Evolutionary conservation across 2,888 invertebrate species (phyloP).

Genomic region (Heliconius erato): DNA sequence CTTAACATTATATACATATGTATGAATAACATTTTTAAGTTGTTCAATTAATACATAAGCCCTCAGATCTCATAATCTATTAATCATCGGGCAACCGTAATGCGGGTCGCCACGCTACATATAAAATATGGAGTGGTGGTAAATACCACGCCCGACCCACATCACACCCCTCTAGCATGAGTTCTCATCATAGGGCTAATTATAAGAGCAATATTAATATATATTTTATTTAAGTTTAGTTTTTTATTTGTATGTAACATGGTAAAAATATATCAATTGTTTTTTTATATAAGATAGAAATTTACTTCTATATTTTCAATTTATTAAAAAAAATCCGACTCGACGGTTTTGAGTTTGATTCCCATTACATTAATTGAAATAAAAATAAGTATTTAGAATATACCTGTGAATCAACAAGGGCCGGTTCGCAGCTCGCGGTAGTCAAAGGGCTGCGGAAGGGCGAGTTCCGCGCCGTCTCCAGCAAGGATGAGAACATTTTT

Average conservation of each 20-base stretch:
- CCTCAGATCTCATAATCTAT: slow-evolving; percentile 80
- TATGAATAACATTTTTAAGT: not conserved
- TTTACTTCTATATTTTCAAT: not conserved
- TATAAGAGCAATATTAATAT: not conserved
- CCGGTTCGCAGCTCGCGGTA: slow-evolving; percentile 85
- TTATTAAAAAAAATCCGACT: not conserved
- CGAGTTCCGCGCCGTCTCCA: slow-evolving; percentile 87
- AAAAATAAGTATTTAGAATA: slow-evolving; percentile 5
- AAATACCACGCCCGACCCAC: slow-evolving; percentile 48
- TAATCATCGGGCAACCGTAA: slow-evolving; percentile 71
- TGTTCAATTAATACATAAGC: slow-evolving; percentile 53
- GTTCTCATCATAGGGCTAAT: slow-evolving; percentile 74
- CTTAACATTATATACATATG: too few species aligned
- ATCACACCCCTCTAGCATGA: slow-evolving; percentile 67
- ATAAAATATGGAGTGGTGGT: slow-evolving; percentile 52
- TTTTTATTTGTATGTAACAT: not conserved
- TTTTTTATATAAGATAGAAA: not conserved
- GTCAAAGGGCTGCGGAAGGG: slow-evolving; percentile 88
- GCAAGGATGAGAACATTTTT: slow-evolving; percentile 87
- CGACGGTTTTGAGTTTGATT: too few species aligned
- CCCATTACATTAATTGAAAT: not conserved
- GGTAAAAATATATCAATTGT: not conserved
- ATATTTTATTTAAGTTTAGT: not conserved
- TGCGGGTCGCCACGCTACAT: slow-evolving; percentile 57
- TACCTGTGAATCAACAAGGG: slow-evolving; percentile 65